These are phyloP conservation scores for Lucilia cuprina DNA, from an alignment of 1,140 invertebrate genomes.

Conservation along the genomic window DNA sequence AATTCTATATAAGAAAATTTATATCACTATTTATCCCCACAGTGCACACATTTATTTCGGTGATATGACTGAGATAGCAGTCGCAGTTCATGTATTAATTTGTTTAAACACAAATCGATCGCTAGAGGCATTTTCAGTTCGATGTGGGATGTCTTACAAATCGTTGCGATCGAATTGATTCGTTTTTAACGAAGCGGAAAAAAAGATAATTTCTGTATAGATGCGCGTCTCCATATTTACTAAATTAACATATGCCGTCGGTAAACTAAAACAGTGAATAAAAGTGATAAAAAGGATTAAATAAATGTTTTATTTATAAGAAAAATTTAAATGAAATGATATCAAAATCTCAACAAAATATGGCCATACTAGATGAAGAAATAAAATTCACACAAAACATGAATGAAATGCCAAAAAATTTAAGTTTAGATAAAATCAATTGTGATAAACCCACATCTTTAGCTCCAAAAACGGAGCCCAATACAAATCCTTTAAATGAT, in stretches of 20 bases:
- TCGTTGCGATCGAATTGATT: slow-evolving; percentile 36
- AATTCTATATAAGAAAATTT: too few species aligned
- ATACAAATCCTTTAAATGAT: neutral
- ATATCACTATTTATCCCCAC: too few species aligned
- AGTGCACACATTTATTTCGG: neutral
- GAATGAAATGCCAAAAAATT: slow-evolving; percentile 23
- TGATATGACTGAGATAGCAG: neutral
- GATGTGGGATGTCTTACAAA: slow-evolving; percentile 57
- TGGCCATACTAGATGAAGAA: slow-evolving; percentile 27
- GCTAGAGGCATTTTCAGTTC: slow-evolving; percentile 48
- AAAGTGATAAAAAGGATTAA: neutral
- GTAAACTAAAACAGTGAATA: neutral
- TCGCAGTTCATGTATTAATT: slow-evolving; percentile 35
- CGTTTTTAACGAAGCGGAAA: slow-evolving; percentile 3
- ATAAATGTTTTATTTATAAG: neutral
- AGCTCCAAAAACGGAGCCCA: neutral
- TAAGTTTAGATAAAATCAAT: slow-evolving; percentile 27
- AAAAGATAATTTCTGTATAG: neutral
- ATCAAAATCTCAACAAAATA: slow-evolving; percentile 18
- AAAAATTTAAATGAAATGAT: slow-evolving; percentile 7
- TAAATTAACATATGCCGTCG: neutral
- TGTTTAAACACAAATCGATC: slow-evolving; percentile 37
- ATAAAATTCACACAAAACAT: slow-evolving; percentile 13
- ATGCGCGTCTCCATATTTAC: neutral
- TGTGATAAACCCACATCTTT: neutral